A percentile compares a stretch with the other conserved stretches of the same genome.
These are phyloP conservation scores for Lasioglossum oenotherae DNA, from an alignment of 2,888 invertebrate species.

Conservation along the genomic window DNA sequence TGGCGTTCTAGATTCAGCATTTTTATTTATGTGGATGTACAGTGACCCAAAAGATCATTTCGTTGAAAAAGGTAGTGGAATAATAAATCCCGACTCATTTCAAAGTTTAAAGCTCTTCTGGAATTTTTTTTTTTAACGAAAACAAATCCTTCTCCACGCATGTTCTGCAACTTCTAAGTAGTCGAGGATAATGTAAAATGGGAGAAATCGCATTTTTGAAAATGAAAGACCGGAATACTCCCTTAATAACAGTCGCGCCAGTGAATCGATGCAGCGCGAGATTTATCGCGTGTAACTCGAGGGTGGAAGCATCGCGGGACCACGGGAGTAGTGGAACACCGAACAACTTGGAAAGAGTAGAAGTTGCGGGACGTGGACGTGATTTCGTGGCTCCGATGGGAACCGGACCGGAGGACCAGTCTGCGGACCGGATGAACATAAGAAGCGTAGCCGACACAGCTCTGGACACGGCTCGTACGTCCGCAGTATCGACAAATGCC, in stretches of 20 bases:
- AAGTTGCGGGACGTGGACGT: constrained; percentile 75
- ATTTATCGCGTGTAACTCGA: constrained; percentile 73
- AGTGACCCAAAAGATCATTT: neutral
- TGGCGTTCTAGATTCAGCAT: no score
- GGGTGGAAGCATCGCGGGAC: constrained; percentile 16
- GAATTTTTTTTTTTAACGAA: no score
- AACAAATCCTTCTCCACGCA: no score
- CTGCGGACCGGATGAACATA: constrained; percentile 50
- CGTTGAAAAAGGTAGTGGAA: no score
- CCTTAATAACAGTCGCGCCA: constrained; percentile 47
- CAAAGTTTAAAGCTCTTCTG: no score
- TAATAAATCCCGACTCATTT: no score
- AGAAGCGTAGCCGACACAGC: constrained; percentile 38
- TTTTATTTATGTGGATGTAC: neutral
- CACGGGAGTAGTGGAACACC: constrained; percentile 40
- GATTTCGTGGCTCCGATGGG: constrained; percentile 75
- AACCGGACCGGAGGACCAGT: constrained; percentile 28
- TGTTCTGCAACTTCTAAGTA: no score
- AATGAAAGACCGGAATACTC: neutral
- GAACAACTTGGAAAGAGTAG: constrained; percentile 72
- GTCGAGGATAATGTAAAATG: neutral
- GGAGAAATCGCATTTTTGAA: neutral
- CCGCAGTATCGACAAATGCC: constrained; percentile 63
- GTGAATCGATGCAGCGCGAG: constrained; percentile 70
- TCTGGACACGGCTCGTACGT: constrained; percentile 42